phyloP scores from a whole-genome alignment of 2,888 invertebrate species.

The Eubasilissa splendida region DNA sequence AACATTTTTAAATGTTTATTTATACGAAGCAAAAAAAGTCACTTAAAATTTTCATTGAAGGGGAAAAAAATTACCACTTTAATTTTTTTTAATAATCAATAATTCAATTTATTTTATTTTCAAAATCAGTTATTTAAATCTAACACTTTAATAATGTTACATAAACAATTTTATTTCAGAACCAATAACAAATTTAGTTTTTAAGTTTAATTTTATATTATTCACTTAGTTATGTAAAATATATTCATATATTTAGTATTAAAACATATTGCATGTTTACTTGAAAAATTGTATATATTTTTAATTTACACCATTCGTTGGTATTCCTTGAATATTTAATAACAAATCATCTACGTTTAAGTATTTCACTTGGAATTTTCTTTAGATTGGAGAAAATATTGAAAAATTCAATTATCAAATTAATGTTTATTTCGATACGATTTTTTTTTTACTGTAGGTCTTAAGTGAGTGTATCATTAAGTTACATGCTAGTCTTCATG shows the following conservation, averaged over 20 bases:
- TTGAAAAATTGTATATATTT: slow-evolving; percentile 10
- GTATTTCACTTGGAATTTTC: background rate
- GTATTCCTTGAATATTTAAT: no score
- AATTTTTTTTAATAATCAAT: slow-evolving; percentile 1
- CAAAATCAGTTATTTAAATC: background rate
- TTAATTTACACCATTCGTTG: background rate
- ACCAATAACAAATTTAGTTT: background rate
- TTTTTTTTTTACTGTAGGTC: background rate
- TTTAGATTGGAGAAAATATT: background rate
- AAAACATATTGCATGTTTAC: background rate
- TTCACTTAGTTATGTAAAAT: background rate
- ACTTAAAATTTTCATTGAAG: no score
- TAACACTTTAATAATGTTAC: background rate
- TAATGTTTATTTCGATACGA: background rate
- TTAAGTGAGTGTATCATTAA: background rate
- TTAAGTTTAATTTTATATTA: background rate
- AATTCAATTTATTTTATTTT: background rate
- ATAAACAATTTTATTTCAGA: background rate
- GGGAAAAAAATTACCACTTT: background rate
- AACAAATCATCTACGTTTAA: no score
- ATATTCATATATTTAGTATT: background rate
- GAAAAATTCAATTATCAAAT: background rate
- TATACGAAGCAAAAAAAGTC: no score
- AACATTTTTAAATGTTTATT: no score
- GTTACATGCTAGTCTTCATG: slow-evolving; percentile 17